Evolutionary conservation across 1,140 invertebrate genomes (phyloP).

Genomic region (Halyomorpha halys): DNA sequence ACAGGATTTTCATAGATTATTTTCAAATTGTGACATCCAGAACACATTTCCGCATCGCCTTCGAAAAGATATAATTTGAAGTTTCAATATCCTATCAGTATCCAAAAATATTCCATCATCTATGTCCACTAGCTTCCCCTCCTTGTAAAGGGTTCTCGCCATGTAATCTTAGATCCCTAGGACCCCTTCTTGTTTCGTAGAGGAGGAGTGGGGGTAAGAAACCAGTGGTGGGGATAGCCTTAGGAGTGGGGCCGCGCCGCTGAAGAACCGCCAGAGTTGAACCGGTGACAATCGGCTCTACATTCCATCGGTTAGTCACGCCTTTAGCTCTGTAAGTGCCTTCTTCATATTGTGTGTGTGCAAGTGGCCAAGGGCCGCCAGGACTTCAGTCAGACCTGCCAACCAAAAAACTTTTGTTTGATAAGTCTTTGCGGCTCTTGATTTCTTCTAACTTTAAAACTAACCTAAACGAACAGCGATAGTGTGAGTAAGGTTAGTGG

Average conservation of each 20-base stretch:
- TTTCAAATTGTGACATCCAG: too few species aligned
- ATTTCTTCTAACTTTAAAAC: background rate
- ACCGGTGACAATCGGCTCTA: constrained; percentile 44
- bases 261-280: constrained; percentile 38
- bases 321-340: constrained; percentile 16
- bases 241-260: constrained; percentile 8
- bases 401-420: too few species aligned
- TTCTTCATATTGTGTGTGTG: constrained; percentile 1
- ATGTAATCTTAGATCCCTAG: background rate
- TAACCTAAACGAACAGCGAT: background rate
- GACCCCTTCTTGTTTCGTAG: background rate
- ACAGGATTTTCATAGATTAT: too few species aligned
- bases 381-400: background rate
- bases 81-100: too few species aligned
- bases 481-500: constrained; percentile 9
- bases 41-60: too few species aligned
- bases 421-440: constrained; percentile 14
- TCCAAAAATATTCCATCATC: constrained; percentile 4
- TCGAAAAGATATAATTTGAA: too few species aligned
- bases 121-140: background rate
- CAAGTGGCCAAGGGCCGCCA: background rate
- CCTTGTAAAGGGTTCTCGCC: constrained; percentile 4
- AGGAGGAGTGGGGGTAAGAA: background rate
- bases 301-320: constrained; percentile 40
- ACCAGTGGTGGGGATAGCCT: background rate